Evolutionary conservation across 1,140 invertebrate species (phyloP).

Genomic region (Drosophila leontia): DNA sequence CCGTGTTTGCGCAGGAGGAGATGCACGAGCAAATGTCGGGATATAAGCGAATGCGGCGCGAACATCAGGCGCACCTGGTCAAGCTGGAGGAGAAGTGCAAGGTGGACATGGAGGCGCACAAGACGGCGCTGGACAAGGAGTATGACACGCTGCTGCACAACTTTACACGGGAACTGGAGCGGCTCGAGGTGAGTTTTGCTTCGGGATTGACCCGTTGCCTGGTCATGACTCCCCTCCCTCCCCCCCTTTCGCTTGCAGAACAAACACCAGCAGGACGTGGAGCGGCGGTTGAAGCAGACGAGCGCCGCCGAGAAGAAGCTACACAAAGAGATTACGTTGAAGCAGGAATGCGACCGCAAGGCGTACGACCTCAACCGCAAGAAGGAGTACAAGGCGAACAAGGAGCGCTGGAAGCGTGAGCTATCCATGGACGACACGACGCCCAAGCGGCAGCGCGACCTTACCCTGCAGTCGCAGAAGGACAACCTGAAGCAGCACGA

Average conservation of each 20-base stretch:
- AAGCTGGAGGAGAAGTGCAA: slow-evolving; percentile 98
- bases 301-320: slow-evolving; percentile 95
- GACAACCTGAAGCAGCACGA: slow-evolving; percentile 96
- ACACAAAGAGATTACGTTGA: slow-evolving; percentile 94
- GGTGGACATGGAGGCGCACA: slow-evolving; percentile 98
- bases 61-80: slow-evolving; percentile 97
- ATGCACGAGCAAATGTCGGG: slow-evolving; percentile 99
- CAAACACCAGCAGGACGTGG: slow-evolving; percentile 95
- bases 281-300: slow-evolving; percentile 95
- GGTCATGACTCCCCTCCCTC: neutral
- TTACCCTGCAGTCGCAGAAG: slow-evolving; percentile 95
- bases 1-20: slow-evolving; percentile 89
- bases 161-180: slow-evolving; percentile 96
- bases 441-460: slow-evolving; percentile 96
- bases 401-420: slow-evolving; percentile 98
- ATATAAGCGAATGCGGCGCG: slow-evolving; percentile 98
- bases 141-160: slow-evolving; percentile 96
- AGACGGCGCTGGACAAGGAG: slow-evolving; percentile 97
- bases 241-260: slow-evolving; percentile 81
- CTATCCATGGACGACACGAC: slow-evolving; percentile 95
- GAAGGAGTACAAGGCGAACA: slow-evolving; percentile 99
- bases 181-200: slow-evolving; percentile 89
- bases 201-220: too few relatives aligned
- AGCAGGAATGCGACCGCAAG: slow-evolving; percentile 95
- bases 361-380: slow-evolving; percentile 96